Evolutionary conservation across 2,797 vertebrate genomes (phyloP).

Genomic region (Manis crassicaudata): DNA sequence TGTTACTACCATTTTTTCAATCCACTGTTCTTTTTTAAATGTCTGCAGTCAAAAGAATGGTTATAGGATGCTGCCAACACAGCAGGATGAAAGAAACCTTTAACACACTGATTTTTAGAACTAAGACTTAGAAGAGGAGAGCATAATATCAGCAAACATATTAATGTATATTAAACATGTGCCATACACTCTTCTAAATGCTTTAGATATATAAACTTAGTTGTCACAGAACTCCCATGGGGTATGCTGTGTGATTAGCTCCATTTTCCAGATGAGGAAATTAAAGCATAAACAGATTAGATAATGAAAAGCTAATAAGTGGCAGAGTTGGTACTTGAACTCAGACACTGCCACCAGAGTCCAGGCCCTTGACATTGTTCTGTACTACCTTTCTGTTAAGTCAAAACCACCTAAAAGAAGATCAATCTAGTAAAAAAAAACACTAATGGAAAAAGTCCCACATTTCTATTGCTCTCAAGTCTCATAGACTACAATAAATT

Average conservation of each 20-base stretch:
- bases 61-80: neutral
- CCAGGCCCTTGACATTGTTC: neutral
- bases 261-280: slow-evolving; percentile 47
- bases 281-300: neutral
- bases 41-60: neutral
- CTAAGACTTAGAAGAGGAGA: slow-evolving; percentile 12
- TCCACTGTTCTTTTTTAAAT: neutral
- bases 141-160: neutral
- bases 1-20: neutral
- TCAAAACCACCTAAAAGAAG: neutral
- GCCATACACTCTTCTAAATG: slow-evolving; percentile 9
- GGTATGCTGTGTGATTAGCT: neutral
- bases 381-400: neutral
- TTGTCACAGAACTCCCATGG: neutral
- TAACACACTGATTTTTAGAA: slow-evolving; percentile 10
- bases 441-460: neutral
- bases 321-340: slow-evolving; percentile 32
- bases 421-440: slow-evolving; percentile 8
- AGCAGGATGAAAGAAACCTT: neutral
- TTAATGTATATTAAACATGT: neutral
- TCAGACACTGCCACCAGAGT: neutral
- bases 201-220: neutral
- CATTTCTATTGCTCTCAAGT: slow-evolving; percentile 36
- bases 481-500: slow-evolving; percentile 4
- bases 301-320: slow-evolving; percentile 5